Evolutionary conservation across 1,140 invertebrate species (phyloP).

Genomic region (Hermatobates lingyangjiaoensis): DNA sequence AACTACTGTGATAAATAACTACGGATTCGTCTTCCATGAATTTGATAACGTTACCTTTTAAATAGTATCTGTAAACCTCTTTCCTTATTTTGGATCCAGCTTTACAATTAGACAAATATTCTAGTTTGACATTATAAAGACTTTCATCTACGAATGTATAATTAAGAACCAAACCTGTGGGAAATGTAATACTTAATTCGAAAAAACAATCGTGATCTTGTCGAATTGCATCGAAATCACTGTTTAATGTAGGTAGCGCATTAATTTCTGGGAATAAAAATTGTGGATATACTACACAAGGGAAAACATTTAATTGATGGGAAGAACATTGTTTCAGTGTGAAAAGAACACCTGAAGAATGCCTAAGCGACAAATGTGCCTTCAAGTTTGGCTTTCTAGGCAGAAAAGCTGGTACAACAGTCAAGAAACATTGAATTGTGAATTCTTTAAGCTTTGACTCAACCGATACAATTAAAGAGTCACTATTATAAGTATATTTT

Average conservation of each 20-base stretch:
- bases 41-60: not conserved
- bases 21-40: not conserved
- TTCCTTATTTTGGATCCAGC: not conserved
- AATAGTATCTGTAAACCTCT: not conserved
- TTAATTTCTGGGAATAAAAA: too few relatives aligned
- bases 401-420: not conserved
- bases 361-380: not conserved
- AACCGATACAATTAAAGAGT: not conserved
- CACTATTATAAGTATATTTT: not conserved
- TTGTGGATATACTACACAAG: too few relatives aligned
- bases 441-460: not conserved
- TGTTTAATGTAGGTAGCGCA: too few relatives aligned
- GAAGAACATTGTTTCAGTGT: not conserved
- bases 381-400: not conserved
- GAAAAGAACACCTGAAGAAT: not conserved
- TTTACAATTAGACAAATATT: not conserved
- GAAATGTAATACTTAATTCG: not conserved
- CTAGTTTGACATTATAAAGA: not conserved
- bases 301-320: too few relatives aligned
- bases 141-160: not conserved
- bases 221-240: not conserved
- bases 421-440: not conserved
- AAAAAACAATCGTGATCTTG: not conserved
- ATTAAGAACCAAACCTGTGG: not conserved
- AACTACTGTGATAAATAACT: not conserved